Base-by-base conservation (phyloP, 92 coral and sea anemone genomes). In the Palythoa grandis region DNA sequence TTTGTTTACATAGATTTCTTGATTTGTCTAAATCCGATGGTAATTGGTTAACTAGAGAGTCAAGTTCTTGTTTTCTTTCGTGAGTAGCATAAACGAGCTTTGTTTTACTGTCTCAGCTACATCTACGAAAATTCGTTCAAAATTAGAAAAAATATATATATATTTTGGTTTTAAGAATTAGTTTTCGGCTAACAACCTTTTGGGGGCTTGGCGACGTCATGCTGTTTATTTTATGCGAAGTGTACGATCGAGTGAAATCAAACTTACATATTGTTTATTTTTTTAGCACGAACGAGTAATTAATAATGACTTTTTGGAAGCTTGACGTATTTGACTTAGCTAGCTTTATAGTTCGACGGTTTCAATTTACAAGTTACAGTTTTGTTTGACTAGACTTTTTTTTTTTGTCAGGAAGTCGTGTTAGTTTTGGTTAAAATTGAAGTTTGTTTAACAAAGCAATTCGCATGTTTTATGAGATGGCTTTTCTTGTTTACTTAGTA, bases 391-490 rank as follows among this genome's bases (percentile, higher is more conserved):
- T n/a, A 6, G 22, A 69, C 74, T 11, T 20, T 57, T n/a, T 29
- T n/a, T 29, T 22, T 6, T 15, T 67, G 43, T 47, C 74, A 80
- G 37, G 53, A 80, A 43, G 66, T 25, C 60, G 11, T 80, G 74
- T 80, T 80, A 35, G 85, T 52, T 80, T 67, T 65, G 40, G 38
- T 24, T 15, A 20, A 23, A 48, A 24, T 63, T 38, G 5, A 65
- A 65, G 63, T 80, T 80, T 80, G 85, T 80, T 80, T 80, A 67
- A 66, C 74, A 52, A 80, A 80, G 74, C 74, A 80, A 63, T 80
- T 66, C 85, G 24, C 63, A 39, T 43, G 70, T 47, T 24, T 40
- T 68, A 48, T 80, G 23, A 63, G 66, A 80, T 7, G 57, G 39
- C 24, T 54, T 47, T 19, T 22, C 40, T 67, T 80, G 85, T 80